A percentile compares a stretch with the other conserved stretches of the same genome.
These are phyloP conservation scores for Ariopsis seemanni DNA, from an alignment of 2,113 vertebrate species.

Conservation along the genomic window DNA sequence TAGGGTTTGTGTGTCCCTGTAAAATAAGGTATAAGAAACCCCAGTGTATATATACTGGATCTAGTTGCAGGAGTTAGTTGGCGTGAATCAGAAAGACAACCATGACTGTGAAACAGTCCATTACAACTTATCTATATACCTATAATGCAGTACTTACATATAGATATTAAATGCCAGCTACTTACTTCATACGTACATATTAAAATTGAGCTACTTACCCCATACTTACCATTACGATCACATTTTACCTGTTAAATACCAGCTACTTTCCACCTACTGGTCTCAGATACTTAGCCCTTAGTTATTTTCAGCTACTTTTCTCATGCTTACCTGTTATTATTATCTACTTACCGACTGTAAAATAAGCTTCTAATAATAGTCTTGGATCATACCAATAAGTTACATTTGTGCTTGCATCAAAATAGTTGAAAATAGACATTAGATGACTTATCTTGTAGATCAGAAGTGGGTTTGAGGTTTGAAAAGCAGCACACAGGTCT, in stretches of 20 bases:
- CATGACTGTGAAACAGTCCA: too few species aligned
- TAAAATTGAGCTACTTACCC: background rate
- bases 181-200: background rate
- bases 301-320: background rate
- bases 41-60: too few species aligned
- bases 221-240: background rate
- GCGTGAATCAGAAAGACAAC: too few species aligned
- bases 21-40: too few species aligned
- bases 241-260: background rate
- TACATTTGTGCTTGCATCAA: background rate
- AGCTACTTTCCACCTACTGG: background rate
- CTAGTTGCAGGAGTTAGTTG: too few species aligned
- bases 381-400: background rate
- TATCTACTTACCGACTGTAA: background rate
- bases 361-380: background rate
- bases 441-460: background rate
- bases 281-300: background rate
- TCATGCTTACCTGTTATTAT: too few species aligned
- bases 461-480: background rate
- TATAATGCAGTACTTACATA: too few species aligned
- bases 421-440: background rate
- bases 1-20: too few species aligned
- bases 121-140: too few species aligned
- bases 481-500: background rate
- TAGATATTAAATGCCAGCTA: background rate